These are phyloP conservation scores for Scrobipalpa costella DNA, from an alignment of 2,888 invertebrate species.

Conservation along the genomic window DNA sequence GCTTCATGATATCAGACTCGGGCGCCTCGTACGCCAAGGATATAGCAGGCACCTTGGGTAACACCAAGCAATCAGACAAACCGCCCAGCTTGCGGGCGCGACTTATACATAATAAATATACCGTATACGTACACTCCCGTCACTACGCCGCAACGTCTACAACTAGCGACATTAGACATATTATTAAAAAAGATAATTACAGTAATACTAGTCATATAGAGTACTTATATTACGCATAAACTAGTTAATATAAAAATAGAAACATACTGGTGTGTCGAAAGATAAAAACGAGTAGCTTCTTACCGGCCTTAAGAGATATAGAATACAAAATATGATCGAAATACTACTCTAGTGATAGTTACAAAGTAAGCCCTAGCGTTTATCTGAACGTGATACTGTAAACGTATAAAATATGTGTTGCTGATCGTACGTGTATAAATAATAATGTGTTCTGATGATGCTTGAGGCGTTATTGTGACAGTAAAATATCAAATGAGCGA, in stretches of 20 bases:
- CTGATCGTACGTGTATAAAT: slow-evolving; percentile 41
- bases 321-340: slow-evolving; percentile 55
- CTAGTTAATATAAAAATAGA: slow-evolving; percentile 64
- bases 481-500: slow-evolving; percentile 57
- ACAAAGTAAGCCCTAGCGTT: slow-evolving; percentile 66
- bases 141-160: slow-evolving; percentile 50
- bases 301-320: slow-evolving; percentile 51
- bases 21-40: slow-evolving; percentile 99
- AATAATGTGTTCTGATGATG: slow-evolving; percentile 57
- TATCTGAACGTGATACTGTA: slow-evolving; percentile 46
- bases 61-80: slow-evolving; percentile 79
- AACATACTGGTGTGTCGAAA: slow-evolving; percentile 66
- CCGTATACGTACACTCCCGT: slow-evolving; percentile 53
- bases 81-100: slow-evolving; percentile 47
- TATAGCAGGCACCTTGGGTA: slow-evolving; percentile 97
- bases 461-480: slow-evolving; percentile 48
- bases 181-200: slow-evolving; percentile 39
- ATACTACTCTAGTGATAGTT: slow-evolving; percentile 70
- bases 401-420: slow-evolving; percentile 48
- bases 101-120: slow-evolving; percentile 56
- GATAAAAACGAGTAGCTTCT: slow-evolving; percentile 56
- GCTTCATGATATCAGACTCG: slow-evolving; percentile 99
- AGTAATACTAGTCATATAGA: slow-evolving; percentile 48
- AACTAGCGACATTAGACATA: slow-evolving; percentile 49
- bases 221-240: slow-evolving; percentile 56